Conservation (phyloP, 37 sponge, comb jelly and placozoan species). For the Axinella damicornis region DNA sequence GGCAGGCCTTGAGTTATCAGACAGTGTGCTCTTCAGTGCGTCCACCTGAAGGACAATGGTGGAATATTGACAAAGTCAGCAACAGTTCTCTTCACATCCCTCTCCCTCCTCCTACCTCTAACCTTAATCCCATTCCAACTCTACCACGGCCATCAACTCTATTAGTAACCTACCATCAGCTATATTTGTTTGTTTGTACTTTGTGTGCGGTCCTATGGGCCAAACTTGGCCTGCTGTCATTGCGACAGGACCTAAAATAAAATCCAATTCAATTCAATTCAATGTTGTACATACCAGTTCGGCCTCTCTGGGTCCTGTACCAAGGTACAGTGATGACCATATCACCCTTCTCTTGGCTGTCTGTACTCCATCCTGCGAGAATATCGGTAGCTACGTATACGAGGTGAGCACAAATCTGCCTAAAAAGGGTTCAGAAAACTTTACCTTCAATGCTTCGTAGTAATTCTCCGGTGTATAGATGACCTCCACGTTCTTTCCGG, state of each 20-base stretch:
- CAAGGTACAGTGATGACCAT: constrained; percentile 88
- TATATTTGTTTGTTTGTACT: no score
- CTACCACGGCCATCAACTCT: no score
- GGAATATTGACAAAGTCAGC: no score
- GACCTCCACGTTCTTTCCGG: constrained; percentile 68
- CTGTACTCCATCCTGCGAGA: constrained; percentile 38
- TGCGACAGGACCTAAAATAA: no score
- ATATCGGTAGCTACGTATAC: neutral
- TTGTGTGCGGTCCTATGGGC: no score
- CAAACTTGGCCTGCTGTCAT: no score
- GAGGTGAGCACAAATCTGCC: no score
- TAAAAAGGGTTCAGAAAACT: neutral
- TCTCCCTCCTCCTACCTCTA: no score
- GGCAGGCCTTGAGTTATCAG: constrained; percentile 30
- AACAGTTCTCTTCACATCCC: no score
- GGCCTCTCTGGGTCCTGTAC: constrained; percentile 78
- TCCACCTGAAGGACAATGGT: constrained; percentile 24
- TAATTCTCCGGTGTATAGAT: constrained; percentile 64
- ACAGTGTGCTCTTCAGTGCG: constrained; percentile 5
- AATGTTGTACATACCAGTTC: constrained; percentile 61
- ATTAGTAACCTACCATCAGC: no score
- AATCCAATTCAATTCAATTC: no score
- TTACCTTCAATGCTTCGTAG: constrained; percentile 71
- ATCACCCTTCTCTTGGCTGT: constrained; percentile 63
- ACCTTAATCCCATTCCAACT: no score